phyloP scores from a whole-genome alignment of 2,888 invertebrate species.

The Mythimna vitellina region DNA sequence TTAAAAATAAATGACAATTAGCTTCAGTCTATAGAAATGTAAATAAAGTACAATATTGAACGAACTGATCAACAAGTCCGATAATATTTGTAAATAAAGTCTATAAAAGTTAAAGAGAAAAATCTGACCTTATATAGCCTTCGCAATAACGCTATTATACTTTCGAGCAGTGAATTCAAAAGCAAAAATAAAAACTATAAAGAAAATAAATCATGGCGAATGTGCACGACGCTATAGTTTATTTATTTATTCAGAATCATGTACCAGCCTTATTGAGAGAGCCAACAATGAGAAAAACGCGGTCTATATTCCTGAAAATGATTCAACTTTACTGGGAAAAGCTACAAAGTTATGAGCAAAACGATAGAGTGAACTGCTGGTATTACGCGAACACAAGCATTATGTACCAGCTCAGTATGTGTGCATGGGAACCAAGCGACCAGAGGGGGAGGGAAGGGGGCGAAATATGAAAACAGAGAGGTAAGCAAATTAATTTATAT shows the following conservation, averaged over 20 bases:
- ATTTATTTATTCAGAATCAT: slow-evolving; percentile 49
- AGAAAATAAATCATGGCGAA: slow-evolving; percentile 23
- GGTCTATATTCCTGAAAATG: neutral
- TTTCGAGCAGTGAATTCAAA: slow-evolving; percentile 44
- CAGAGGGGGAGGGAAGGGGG: neutral
- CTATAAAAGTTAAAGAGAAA: slow-evolving; percentile 50
- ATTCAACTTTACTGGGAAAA: neutral
- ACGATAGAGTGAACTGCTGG: neutral
- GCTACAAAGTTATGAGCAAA: too few species aligned
- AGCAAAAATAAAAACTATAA: slow-evolving; percentile 35
- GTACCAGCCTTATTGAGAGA: slow-evolving; percentile 28
- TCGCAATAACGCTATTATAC: slow-evolving; percentile 46
- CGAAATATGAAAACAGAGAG: neutral
- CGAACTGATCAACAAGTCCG: neutral
- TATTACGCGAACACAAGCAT: neutral
- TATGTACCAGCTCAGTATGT: neutral
- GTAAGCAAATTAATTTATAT: neutral
- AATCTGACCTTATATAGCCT: slow-evolving; percentile 62
- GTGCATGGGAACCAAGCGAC: neutral
- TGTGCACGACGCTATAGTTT: slow-evolving; percentile 54
- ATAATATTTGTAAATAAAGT: slow-evolving; percentile 56
- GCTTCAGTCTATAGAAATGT: neutral
- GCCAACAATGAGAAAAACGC: neutral
- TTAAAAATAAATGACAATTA: slow-evolving; percentile 1
- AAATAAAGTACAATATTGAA: neutral